Evolutionary conservation across 2,888 invertebrate genomes (phyloP), one percentile per base, ranked within the genome.

Genomic region (Zygothrica quintamaculata): DNA sequence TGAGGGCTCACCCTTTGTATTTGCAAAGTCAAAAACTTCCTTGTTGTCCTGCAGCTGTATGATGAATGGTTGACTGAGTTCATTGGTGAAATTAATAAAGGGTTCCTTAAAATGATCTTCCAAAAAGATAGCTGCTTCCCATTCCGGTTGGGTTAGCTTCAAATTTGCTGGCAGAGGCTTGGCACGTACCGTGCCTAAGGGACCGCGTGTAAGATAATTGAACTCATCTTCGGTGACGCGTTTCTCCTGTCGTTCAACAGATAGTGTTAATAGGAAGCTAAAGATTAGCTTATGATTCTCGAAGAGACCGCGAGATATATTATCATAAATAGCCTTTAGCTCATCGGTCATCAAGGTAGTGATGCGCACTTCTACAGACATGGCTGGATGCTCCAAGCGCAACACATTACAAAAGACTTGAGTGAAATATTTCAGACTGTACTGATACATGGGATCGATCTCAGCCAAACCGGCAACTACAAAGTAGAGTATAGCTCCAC

Each of bases 371-470:
- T 94, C 93, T 6, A 97, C 92, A 18, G 94, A 91, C 75, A 93
- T 93, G 46, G 92, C 92, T 51, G 94, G 94, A 84, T 95, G 95
- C 84, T 95, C 95, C 36, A 93, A 93, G 66, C 95, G 94, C 72
- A 97, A 96, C 0, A 97, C 97, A 72, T 93, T 92, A 82, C 95
- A 95, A 86, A 98, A 96, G 1, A 98, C 93, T 60, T 90, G 86
- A 0, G 93, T 96, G 88, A 98, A 98, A 92, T 97, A 98, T 81
- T 96, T 97, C 31, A 98, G 92, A 0, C 97, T 98, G 91, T 96
- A 98, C 91, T 98, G 98, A 91, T 98, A 98, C 98, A 98, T 98
- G 0, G 97, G 96, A 91, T 98, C 98, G 58, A 98, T 96, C 81
- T 97, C 96, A 0, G 96, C 95, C 12, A 98, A 92, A 88, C 95